Evolutionary conservation across 2,797 vertebrate species (phyloP), one percentile per base, ranked within the genome.

Genomic region (Ataeniobius toweri): DNA sequence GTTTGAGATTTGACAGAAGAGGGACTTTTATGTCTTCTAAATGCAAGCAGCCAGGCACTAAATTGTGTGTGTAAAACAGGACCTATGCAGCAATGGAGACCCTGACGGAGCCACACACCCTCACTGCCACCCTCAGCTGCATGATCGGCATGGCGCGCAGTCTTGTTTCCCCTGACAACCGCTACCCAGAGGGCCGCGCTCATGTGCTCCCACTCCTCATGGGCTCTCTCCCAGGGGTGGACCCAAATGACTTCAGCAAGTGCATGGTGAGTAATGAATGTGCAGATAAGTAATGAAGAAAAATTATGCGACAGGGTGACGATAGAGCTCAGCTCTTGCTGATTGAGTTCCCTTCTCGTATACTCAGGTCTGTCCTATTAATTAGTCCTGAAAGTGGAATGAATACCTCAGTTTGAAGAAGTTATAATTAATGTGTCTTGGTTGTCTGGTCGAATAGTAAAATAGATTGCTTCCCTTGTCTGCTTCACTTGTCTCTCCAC

Each of bases 161-260:
- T 88, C 94, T 99, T 89, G 96, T 99, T 2, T 96, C 97, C 1
- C 96, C 96, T 28, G 95, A 95, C 26, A 96, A 82, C 87, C 96
- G 93, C 93, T 99, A 98, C 94, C 98, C 98, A 79, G 97, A 99
- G 94, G 98, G 98, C 86, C 97, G 96, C 13, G 95, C 95, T 0
- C 98, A 99, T 76, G 96, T 98, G 94, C 95, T 99, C 79, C 98
- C 98, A 41, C 95, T 99, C 55, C 94, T 99, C 88, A 97, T 99
- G 96, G 97, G 98, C 94, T 96, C 98, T 0, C 88, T 99, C 91
- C 98, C 98, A 58, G 98, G 98, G 28, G 97, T 99, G 90, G 98
- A 99, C 94, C 98, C 98, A 78, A 99, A 99, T 61, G 98, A 99
- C 93, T 99, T 99, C 90, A 99, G 98, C 95, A 99, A 99, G 93